phyloP scores from a whole-genome alignment of 2,797 vertebrate species.

The Poecilia gillii region DNA sequence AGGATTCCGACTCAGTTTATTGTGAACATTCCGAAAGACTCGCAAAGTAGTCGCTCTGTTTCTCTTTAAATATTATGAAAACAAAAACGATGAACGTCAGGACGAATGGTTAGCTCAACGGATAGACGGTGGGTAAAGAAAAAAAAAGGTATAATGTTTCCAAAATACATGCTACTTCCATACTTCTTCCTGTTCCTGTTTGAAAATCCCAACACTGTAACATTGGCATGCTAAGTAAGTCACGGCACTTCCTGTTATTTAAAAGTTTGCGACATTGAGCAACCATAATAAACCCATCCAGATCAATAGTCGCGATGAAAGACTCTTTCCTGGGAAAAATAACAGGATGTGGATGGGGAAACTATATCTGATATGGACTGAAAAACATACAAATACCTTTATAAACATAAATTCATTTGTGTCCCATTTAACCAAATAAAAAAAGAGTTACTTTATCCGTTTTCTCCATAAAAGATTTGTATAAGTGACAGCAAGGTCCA shows the following conservation, averaged over 20 bases:
- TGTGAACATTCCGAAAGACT: neutral
- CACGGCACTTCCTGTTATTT: conserved; percentile 63
- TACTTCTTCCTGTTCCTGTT: neutral
- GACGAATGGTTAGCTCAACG: neutral
- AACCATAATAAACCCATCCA: conserved; percentile 53
- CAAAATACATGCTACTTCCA: neutral
- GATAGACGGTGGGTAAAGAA: neutral
- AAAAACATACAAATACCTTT: neutral
- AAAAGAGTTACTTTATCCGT: conserved; percentile 1
- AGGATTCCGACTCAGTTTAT: neutral
- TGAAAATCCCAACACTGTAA: conserved; percentile 35
- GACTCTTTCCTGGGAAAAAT: neutral
- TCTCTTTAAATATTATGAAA: neutral
- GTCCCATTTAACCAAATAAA: conserved; percentile 37
- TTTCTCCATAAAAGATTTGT: conserved; percentile 14
- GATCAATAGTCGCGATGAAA: conserved; percentile 55
- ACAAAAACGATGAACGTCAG: neutral
- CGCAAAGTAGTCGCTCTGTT: neutral
- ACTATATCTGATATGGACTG: neutral
- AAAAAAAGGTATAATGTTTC: neutral
- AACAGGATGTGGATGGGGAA: neutral
- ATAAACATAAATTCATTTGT: conserved; percentile 24
- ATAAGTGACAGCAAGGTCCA: conserved; percentile 15
- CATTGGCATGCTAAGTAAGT: conserved; percentile 43
- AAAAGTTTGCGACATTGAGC: conserved; percentile 45